Conservation (phyloP, 2,888 invertebrate species). For the Furcula furcula region DNA sequence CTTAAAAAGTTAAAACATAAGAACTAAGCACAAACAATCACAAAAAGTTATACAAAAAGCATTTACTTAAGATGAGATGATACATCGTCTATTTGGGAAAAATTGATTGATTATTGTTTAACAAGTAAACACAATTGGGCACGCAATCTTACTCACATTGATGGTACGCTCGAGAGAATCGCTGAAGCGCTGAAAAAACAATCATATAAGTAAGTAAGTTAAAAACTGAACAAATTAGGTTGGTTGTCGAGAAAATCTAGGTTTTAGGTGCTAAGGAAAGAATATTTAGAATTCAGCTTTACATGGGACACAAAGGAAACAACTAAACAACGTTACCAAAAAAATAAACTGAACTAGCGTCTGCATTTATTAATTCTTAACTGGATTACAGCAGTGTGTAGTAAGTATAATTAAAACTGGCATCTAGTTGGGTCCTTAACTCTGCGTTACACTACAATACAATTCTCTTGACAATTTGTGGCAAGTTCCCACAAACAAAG, state of each 20-base stretch:
- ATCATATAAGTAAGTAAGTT: no score
- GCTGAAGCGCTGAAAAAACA: conserved; percentile 32
- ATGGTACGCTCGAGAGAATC: conserved; percentile 47
- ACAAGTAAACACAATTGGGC: conserved; percentile 54
- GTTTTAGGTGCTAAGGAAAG: no score
- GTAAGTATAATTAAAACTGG: conserved; percentile 9
- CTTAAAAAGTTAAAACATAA: no score
- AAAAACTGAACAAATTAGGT: no score
- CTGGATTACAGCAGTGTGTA: conserved; percentile 9
- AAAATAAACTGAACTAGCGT: no score
- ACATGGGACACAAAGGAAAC: no score
- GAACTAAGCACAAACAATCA: no score
- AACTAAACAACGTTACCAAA: no score
- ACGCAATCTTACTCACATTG: conserved; percentile 69
- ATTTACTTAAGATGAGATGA: conserved; percentile 34
- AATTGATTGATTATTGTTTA: conserved; percentile 67
- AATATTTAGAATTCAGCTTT: no score
- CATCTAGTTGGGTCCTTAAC: conserved; percentile 12
- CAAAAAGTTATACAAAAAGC: conserved; percentile 23
- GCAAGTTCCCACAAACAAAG: conserved; percentile 44
- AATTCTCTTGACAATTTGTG: conserved; percentile 49
- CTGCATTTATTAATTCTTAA: conserved; percentile 1
- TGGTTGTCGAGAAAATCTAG: no score
- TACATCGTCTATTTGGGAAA: conserved; percentile 30
- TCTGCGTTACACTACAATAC: conserved; percentile 33